Base-by-base conservation (phyloP, 2,797 vertebrate genomes). In the Halcyon badia region DNA sequence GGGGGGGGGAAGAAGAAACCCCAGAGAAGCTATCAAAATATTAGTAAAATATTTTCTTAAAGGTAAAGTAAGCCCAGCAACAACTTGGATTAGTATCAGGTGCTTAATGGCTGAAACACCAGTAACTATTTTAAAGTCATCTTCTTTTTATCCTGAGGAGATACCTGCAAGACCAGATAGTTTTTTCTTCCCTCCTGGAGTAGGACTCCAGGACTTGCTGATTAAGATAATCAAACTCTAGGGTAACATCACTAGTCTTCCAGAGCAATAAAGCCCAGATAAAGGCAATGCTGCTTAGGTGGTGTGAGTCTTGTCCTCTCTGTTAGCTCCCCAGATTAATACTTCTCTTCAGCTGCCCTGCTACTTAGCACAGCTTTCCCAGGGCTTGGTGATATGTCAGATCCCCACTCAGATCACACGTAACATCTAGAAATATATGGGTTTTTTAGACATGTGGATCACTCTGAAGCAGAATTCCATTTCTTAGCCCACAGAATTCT, bases 331-430 rank as follows among this genome's bases (percentile, higher is more conserved):
- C 4, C 25, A 70, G 9, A 28, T 8, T 61, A n/a, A 2, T 65
- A 7, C n/a, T 64, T 49, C 7, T 84, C 48, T 52, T 77, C 76
- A 62, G 28, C 30, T 62, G 15, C 42, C 73, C 30, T 64, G 11
- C 13, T 48, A 5, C 11, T 8, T 18, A 31, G 11, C 18, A 26
- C 19, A 66, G 33, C 31, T 70, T 64, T 48, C 18, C 14, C 31
- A 68, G 19, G 6, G 3, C 3, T n/a, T 44, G n/a, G 2, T 48
- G 14, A n/a, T 60, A 30, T 2, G 7, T 61, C 6, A 5, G 19
- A 3, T 71, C 17, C 8, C 21, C 6, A 14, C 39, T 52, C 70
- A 75, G n/a, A 51, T 31, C 17, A 37, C 12, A 12, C 3, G 8
- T 51, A 20, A 5, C 24, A 76, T 79, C 84, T 65, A 25, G 28